A percentile compares a stretch with the other conserved stretches of the same genome.
Evolutionary conservation across 2,113 vertebrate genomes (phyloP).

Genomic region (Ammospiza caudacuta): DNA sequence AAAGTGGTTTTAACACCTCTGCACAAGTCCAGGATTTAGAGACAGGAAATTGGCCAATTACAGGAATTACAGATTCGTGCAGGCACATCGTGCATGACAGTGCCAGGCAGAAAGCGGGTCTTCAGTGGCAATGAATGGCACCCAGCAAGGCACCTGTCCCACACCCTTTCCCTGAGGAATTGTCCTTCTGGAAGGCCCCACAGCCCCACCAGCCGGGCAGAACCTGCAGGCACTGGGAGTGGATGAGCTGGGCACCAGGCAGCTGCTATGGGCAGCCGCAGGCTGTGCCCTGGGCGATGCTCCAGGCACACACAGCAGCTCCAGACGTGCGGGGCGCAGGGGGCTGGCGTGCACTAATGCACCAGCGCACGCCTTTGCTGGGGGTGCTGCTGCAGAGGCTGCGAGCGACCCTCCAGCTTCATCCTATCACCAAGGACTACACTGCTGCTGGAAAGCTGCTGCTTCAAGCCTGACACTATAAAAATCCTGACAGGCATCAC

Average conservation of each 20-base stretch:
- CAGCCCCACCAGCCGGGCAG: background rate
- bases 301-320: background rate
- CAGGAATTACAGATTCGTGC: rapidly evolving
- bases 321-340: rapidly evolving
- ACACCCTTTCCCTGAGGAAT: background rate
- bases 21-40: background rate
- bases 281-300: rapidly evolving
- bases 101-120: background rate
- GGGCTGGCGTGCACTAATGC: rapidly evolving
- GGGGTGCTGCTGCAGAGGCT: background rate
- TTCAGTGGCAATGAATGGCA: background rate
- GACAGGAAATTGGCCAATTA: rapidly evolving
- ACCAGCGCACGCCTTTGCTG: rapidly evolving
- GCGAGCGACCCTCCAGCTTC: rapidly evolving
- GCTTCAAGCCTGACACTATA: rapidly evolving
- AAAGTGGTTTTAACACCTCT: background rate
- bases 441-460: background rate
- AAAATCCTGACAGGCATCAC: background rate
- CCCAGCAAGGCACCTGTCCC: background rate
- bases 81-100: background rate
- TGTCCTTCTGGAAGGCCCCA: background rate
- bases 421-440: rapidly evolving
- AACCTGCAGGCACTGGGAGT: rapidly evolving
- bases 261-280: background rate
- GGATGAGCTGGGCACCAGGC: background rate